phyloP scores from a whole-genome alignment of 2,888 invertebrate genomes.

The Hetaerina titia region DNA sequence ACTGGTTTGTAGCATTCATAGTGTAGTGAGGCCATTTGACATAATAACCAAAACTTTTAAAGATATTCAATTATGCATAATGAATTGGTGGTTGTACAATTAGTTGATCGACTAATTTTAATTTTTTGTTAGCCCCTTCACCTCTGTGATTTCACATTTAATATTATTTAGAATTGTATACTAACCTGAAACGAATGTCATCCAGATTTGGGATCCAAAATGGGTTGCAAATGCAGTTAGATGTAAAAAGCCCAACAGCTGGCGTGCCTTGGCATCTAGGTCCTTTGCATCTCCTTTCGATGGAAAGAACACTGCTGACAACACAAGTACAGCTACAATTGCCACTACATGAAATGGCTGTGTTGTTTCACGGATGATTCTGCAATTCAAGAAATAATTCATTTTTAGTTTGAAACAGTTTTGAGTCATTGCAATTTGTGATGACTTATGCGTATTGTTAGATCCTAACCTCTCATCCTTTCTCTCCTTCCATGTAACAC shows the following conservation, averaged over 20 bases:
- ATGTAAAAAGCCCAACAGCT: slow-evolving; percentile 77
- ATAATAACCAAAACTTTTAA: too few species aligned
- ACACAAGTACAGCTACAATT: slow-evolving; percentile 80
- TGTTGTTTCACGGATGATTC: slow-evolving; percentile 85
- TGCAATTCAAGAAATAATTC: slow-evolving; percentile 76
- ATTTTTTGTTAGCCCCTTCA: too few species aligned
- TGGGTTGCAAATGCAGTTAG: slow-evolving; percentile 89
- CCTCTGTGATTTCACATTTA: too few species aligned
- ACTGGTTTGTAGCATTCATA: too few species aligned
- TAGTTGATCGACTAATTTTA: too few species aligned
- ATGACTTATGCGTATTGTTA: too few species aligned
- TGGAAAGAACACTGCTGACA: slow-evolving; percentile 51
- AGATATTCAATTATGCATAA: too few species aligned
- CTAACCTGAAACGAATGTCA: slow-evolving; percentile 93
- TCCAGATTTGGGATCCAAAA: slow-evolving; percentile 94
- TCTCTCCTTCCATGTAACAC: too few species aligned
- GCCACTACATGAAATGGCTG: slow-evolving; percentile 90
- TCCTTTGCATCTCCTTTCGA: neutral
- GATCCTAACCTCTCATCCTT: too few species aligned
- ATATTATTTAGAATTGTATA: neutral
- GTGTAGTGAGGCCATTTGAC: too few species aligned
- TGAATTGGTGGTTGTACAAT: too few species aligned
- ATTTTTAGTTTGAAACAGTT: neutral
- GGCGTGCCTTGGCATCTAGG: neutral
- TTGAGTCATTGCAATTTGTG: too few species aligned